Base-by-base conservation (phyloP, 1,140 invertebrate genomes). In the Drosophila grimshawi region DNA sequence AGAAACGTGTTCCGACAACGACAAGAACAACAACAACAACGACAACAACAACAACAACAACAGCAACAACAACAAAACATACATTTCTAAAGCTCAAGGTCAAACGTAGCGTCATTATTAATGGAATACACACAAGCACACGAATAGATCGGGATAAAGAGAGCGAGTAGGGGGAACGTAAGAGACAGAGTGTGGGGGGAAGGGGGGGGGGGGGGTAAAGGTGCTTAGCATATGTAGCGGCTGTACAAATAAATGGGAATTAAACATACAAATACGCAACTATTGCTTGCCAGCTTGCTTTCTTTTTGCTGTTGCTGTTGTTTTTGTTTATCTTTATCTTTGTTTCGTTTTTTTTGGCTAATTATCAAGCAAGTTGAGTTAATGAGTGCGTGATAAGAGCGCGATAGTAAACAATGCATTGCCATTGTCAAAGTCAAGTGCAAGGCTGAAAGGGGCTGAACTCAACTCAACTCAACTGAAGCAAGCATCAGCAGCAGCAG, bases 31-130 rank as follows among this genome's bases (percentile, higher is more conserved):
- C n/a, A n/a, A n/a, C n/a, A n/a, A n/a, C 19, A 19, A 19, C 0
- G 2, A 19, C 19, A 19, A 19, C 19, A 19, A 19, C 19, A 19
- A 19, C 0, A 19, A 71, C 81, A 65, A 72, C 49, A 77, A 73
- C 64, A 72, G 74, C 19, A 19, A 19, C 0, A 19, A 19, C 19
- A 19, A 19, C 19, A 19, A 19, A 19, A 19, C 19, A 68, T 56
- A 49, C 52, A 67, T 49, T 85, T 85, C 75, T 68, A 81, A 89
- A 89, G 80, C 86, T 89, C 85, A 89, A 89, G 85, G 85, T 89
- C 86, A 89, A 76, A 65, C 71, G 81, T 85, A 89, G 86, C 85
- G 85, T 89, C 85, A 89, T 89, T 85, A 85, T 76, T 85, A 89
- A 89, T 89, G 62, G 82, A 88, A 79, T 46, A 63, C 45, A 68